Base-by-base conservation (phyloP, 2,797 vertebrate species). In the Saxicola maurus region DNA sequence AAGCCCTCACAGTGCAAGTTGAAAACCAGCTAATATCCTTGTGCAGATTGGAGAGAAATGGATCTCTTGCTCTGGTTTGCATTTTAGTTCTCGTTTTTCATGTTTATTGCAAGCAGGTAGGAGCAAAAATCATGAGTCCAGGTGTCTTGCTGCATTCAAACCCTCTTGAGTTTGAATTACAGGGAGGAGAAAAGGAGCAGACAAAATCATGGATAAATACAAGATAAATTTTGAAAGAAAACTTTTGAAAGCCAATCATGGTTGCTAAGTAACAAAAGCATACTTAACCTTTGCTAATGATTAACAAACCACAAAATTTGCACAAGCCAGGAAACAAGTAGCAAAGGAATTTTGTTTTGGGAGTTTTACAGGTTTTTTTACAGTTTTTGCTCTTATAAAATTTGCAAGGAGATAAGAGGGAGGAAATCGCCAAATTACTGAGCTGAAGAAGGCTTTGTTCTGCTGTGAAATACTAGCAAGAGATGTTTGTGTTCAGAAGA, bases 191-290 rank as follows among this genome's bases (percentile, higher is more conserved):
- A 87, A 90, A 60, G 31, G 38, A 86, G 42, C 14, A 53, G n/a
- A 80, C 5, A 53, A 76, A 83, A 81, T 12, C 49, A 78, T 7
- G 13, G 60, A 57, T 76, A 90, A 91, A 82, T 52, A 69, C 30
- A 75, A 38, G 33, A 71, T 53, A 78, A 72, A 78, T 90, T 87
- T 89, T 65, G 30, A 77, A 80, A 62, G 28, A 76, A 92, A 83
- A 87, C 35, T 92, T 91, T 62, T 33, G 38, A 94, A 72, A 93
- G 74, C 27, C 53, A 69, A 53, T 89, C 56, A 28, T 52, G 43
- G 93, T 96, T 96, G 94, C 94, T 94, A 95, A 92, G 95, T 78
- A 92, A 94, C 87, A 89, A 91, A 89, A 82, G 10, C 62, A 28
- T 60, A 61, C 78, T 94, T 95, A 95, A 93, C 86, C 86, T 93